These are phyloP conservation scores for Drosophila neonasuta DNA, from an alignment of 2,888 invertebrate species.

Conservation along the genomic window DNA sequence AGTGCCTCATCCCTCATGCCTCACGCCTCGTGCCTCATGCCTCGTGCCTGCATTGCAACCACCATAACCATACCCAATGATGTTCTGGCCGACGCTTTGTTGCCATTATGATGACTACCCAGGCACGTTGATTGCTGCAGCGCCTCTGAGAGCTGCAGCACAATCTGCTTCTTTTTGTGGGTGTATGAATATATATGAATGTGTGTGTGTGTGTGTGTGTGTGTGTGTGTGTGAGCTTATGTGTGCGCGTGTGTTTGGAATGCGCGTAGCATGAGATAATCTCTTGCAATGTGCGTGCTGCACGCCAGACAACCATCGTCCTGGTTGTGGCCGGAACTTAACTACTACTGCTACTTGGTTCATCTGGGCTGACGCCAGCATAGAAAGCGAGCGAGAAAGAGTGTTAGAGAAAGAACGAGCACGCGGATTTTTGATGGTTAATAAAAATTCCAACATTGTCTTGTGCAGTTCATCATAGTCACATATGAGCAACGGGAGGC, in stretches of 20 bases:
- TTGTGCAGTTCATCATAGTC: slow-evolving; percentile 73
- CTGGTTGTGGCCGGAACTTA: slow-evolving; percentile 43
- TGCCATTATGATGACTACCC: slow-evolving; percentile 74
- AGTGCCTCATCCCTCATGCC: slow-evolving; percentile 58
- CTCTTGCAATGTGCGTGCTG: slow-evolving; percentile 72
- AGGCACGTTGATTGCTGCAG: slow-evolving; percentile 71
- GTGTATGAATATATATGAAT: slow-evolving; percentile 14
- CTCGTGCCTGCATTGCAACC: neutral
- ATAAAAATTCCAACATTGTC: slow-evolving; percentile 81
- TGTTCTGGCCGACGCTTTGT: slow-evolving; percentile 62
- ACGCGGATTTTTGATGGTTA: slow-evolving; percentile 76
- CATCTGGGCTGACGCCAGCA: slow-evolving; percentile 12
- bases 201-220: neutral
- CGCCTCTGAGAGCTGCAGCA: slow-evolving; percentile 48
- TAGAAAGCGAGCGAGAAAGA: neutral
- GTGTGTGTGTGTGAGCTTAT: slow-evolving; percentile 6
- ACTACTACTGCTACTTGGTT: slow-evolving; percentile 39
- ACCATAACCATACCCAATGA: slow-evolving; percentile 3
- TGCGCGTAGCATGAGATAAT: slow-evolving; percentile 75
- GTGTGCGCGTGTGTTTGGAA: slow-evolving; percentile 44
- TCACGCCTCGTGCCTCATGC: slow-evolving; percentile 25
- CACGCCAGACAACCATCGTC: slow-evolving; percentile 62
- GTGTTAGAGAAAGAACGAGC: slow-evolving; percentile 7
- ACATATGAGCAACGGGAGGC: slow-evolving; percentile 45
- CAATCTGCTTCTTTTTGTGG: slow-evolving; percentile 5